Base-by-base conservation (phyloP, 2,113 vertebrate species). In the Theristicus caerulescens region DNA sequence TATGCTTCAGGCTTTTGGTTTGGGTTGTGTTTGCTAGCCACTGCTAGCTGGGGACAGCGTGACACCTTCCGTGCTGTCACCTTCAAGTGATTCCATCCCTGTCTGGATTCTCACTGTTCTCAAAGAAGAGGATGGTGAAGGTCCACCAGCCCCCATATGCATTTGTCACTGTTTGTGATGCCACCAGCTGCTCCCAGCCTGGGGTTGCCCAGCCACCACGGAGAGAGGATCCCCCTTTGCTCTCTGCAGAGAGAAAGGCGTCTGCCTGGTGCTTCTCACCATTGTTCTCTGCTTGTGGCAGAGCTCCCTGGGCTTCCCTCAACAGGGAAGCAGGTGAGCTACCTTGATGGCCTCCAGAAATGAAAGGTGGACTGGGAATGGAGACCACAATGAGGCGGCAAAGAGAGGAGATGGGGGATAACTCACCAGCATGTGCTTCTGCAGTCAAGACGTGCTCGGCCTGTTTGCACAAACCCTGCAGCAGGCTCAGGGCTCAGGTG, bases 181-280 rank as follows among this genome's bases (percentile, higher is more conserved):
- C 26, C 64, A 42, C 38, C 40, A 69, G 24, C 29, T 26, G 29
- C 64, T 84, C 25, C 49, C 57, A 78, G 32, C 17, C 40, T 26
- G 25, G 25, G 7, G 7, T 25, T 62, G 57, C 25, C 42, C 1
- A 0, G 32, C 58, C 51, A 25, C 46, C 10, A 38, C 4, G 31
- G 38, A 49, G 62, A 54, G 27, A 40, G 8, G 29, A 40, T 11
- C 10, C 34, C 40, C 1, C 1, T 0, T 54, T 2, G 1, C 36
- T 52, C 42, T 73, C 27, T 59, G 25, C 18, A 44, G 44, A 73
- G 51, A 44, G 29, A 73, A 51, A 36, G 14, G 51, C 51, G 42
- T 32, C 69, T 73, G 25, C 34, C 24, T 54, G 47, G 18, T 69
- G 24, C 47, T 61, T n/a, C 54, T 61, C 32, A 32, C 14, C 4